phyloP scores from a whole-genome alignment of 2,888 invertebrate genomes.

The Capitulum mitella region DNA sequence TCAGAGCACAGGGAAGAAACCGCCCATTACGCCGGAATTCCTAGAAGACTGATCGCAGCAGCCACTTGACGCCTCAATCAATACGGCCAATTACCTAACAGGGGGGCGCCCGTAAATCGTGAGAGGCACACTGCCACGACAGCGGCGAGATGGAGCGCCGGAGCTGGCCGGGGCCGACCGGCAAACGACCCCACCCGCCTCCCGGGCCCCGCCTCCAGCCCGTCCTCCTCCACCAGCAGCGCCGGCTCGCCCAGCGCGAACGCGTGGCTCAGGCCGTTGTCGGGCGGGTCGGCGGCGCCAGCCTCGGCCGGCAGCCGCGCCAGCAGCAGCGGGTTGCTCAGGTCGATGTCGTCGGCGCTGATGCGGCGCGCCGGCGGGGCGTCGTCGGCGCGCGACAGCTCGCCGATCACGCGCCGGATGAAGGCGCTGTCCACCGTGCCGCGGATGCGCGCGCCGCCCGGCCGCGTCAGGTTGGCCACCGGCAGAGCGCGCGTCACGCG shows the following conservation, averaged over 20 bases:
- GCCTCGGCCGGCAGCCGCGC: not conserved
- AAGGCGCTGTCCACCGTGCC: not conserved
- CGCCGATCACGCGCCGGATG: not conserved
- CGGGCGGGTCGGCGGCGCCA: not conserved
- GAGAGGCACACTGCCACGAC: too few species aligned
- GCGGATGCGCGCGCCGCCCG: not conserved
- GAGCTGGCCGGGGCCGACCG: too few species aligned
- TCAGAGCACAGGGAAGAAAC: too few species aligned
- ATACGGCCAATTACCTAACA: too few species aligned
- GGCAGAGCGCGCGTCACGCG: not conserved
- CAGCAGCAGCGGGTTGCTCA: not conserved
- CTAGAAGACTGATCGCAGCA: too few species aligned
- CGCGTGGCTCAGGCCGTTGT: not conserved
- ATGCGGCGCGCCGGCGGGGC: not conserved
- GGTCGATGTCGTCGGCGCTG: constrained; percentile 9
- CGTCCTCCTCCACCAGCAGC: not conserved
- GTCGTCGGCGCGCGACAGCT: not conserved
- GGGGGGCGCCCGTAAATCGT: too few species aligned
- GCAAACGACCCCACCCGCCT: too few species aligned
- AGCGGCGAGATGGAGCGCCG: too few species aligned
- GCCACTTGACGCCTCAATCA: too few species aligned
- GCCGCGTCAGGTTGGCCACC: not conserved
- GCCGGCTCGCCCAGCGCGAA: not conserved
- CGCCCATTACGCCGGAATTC: too few species aligned
- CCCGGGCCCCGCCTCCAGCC: not conserved